Evolutionary conservation across 2,888 invertebrate genomes (phyloP), one percentile per base, ranked within the genome.

Genomic region (Siphlonurus alternatus): DNA sequence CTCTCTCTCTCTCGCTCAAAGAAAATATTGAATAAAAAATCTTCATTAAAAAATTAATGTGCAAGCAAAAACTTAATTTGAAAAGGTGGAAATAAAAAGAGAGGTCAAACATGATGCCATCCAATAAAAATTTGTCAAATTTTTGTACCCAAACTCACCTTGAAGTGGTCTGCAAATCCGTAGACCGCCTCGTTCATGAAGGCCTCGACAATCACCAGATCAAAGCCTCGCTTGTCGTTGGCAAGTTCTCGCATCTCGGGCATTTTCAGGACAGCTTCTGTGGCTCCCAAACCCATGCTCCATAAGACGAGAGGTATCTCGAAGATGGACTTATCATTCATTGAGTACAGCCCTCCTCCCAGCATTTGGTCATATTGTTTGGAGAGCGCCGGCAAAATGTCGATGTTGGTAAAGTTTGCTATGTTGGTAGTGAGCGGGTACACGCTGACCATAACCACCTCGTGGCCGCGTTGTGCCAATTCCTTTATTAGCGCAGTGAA

Each of bases 191-290:
- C 81, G 68, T 76, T 78, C 23, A 78, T 69, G 68, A 79, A 79
- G 56, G 77, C 72, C 68, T 80, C 80, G 1, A 78, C 74, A 5
- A 81, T 75, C 1, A 81, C 75, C 10, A 80, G 69, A 67, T 81
- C 80, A 63, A 78, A 75, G n/a, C 71, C 69, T 62, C 76, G 70
- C 60, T 77, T 73, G 0, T 19, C 62, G n/a, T 67, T 63, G 2
- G 67, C 59, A 10, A 69, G 10, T 2, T 64, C 59, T 24, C 67
- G 61, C 20, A 70, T 67, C 59, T 59, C 67, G 53, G 7, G 66
- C 54, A 7, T 66, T 19, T 7, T 66, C 67, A 20, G 61, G 23
- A 15, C 56, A 63, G 61, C 68, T 66, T 56, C 56, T 20, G n/a
- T 56, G 56, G 5, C n/a, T 10, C 56, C n/a, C 5, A 56, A 20